A percentile compares a stretch with the other conserved stretches of the same genome.
These are phyloP conservation scores for Bergia sp. DNA, from an alignment of 92 coral and sea anemone species.

Conservation along the genomic window DNA sequence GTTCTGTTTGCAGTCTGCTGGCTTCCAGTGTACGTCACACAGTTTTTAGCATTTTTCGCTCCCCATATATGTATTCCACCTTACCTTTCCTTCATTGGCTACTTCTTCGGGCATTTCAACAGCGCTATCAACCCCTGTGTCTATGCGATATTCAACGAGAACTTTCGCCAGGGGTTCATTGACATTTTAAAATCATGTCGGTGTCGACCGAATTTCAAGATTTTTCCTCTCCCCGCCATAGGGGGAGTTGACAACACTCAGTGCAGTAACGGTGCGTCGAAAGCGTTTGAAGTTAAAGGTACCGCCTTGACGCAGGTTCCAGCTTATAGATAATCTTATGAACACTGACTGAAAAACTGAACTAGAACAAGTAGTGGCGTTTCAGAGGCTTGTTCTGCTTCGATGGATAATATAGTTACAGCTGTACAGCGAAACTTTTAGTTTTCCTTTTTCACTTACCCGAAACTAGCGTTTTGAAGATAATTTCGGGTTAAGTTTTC, in stretches of 20 bases:
- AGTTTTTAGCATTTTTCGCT: constrained; percentile 67
- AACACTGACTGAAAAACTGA: background rate
- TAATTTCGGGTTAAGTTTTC: background rate
- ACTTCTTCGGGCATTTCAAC: constrained; percentile 74
- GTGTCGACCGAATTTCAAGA: constrained; percentile 33
- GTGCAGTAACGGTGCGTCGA: background rate
- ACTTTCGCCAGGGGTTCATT: constrained; percentile 75
- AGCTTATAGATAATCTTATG: background rate
- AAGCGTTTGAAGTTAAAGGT: background rate
- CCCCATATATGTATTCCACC: constrained; percentile 58
- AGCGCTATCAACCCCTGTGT: constrained; percentile 85
- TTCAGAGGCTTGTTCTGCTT: background rate
- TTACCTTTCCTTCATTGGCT: constrained; percentile 57
- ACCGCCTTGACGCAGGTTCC: background rate
- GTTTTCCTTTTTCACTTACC: background rate
- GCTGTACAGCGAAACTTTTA: background rate
- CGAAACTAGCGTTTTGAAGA: background rate
- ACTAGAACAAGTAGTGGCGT: background rate
- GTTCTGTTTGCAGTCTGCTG: constrained; percentile 80
- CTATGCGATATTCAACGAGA: constrained; percentile 75
- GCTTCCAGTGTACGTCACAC: constrained; percentile 71
- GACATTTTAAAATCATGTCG: constrained; percentile 62
- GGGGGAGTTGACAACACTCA: constrained; percentile 58
- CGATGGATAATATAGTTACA: background rate
- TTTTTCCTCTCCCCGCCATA: background rate